Conservation (phyloP, 1,140 invertebrate species). For the Pygmarrhopalites habei region DNA sequence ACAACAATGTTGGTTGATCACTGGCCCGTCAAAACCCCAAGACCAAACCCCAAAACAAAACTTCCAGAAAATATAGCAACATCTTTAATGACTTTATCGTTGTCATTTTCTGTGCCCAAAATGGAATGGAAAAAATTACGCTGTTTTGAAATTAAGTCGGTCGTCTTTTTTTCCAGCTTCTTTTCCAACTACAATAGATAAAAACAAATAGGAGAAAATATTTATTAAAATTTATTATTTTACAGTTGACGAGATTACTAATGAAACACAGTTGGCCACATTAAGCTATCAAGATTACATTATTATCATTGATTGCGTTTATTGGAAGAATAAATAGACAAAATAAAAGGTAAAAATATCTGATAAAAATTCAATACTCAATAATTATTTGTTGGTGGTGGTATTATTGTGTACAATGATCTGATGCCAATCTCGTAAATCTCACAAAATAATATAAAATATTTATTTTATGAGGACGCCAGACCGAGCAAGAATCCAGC, state of each 20-base stretch:
- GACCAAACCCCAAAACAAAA: neutral
- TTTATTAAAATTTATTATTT: neutral
- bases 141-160: neutral
- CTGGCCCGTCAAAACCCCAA: too few species aligned
- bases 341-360: neutral
- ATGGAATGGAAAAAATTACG: neutral
- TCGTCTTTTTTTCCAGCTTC: slow-evolving; percentile 7
- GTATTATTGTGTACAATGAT: neutral
- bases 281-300: neutral
- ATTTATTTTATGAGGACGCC: slow-evolving; percentile 4
- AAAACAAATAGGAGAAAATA: neutral
- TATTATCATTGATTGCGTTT: neutral
- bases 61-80: neutral
- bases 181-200: slow-evolving; percentile 5
- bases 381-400: neutral
- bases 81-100: slow-evolving; percentile 5
- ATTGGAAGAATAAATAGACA: neutral
- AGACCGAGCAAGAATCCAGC: slow-evolving; percentile 1
- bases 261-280: neutral
- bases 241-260: neutral
- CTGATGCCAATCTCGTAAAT: neutral
- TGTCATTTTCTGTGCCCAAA: neutral
- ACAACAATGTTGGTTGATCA: too few species aligned
- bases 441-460: neutral
- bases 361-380: neutral